Evolutionary conservation across 1,140 invertebrate species (phyloP), one percentile per base, ranked within the genome.

Genomic region (Heliconius hermathena): DNA sequence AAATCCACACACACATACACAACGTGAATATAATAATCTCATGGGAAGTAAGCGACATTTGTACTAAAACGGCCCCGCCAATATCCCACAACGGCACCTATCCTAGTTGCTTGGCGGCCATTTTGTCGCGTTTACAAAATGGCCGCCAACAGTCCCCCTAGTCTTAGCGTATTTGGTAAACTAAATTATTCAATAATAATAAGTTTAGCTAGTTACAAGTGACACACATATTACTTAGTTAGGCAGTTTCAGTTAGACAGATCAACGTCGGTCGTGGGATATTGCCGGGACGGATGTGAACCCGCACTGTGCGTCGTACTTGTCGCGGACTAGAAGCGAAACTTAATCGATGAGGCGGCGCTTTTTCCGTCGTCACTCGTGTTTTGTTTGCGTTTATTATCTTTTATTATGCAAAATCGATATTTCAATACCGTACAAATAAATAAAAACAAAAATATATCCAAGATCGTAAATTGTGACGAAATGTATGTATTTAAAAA

Each of bases 111-210:
- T 26, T 3, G 57, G 57, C n/a, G 57, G 57, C 57, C 57, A 60
- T 60, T 26, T 60, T 26, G 22, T 60, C 8, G 22, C 57, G 8
- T 22, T 60, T 22, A 60, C 57, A 22, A 60, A 60, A 60, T 60
- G 57, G 57, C 22, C 57, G 57, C 57, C 57, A 22, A 60, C 9
- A 60, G n/a, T 26, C 57, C 16, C 41, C n/a, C 57, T 60, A n/a
- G 57, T 60, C 57, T 60, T 60, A 60, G 20, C 57, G 57, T 60
- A 60, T 60, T 60, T 60, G 57, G 9, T 60, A 60, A 60, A 60
- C 57, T 60, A 60, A 60, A 60, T 60, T 60, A 60, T 60, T 60
- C n/a, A 60, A 26, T 60, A 60, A 60, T 60, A 60, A 60, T 60
- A 60, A 60, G 57, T 60, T 60, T 60, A 60, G 57, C 57, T 60